phyloP scores from a whole-genome alignment of 2,888 invertebrate genomes.

The Cheilosia soror region DNA sequence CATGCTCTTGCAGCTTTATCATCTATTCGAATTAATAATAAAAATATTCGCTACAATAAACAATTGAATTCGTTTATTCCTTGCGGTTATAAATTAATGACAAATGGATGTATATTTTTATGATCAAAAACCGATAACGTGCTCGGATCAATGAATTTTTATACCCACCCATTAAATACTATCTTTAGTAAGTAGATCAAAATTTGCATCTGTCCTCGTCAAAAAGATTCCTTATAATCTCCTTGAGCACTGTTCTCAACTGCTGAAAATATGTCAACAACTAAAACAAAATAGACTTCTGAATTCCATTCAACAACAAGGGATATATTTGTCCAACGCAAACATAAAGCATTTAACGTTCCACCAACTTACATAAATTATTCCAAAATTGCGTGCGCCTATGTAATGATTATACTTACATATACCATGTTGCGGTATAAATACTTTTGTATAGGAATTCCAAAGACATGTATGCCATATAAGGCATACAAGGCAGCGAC shows the following conservation, averaged over 20 bases:
- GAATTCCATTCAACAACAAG: conserved; percentile 4
- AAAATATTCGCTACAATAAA: too few species aligned
- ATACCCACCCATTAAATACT: neutral
- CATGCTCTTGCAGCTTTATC: too few species aligned
- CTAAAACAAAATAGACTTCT: neutral
- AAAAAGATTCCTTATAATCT: neutral
- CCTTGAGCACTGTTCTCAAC: neutral
- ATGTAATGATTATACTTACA: conserved; percentile 28
- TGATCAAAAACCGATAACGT: too few species aligned
- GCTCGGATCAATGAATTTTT: too few species aligned
- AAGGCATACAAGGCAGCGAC: conserved; percentile 13
- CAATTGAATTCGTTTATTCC: too few species aligned
- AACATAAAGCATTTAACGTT: neutral
- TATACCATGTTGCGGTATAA: neutral
- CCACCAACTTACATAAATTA: conserved; percentile 43
- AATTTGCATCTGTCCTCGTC: conserved; percentile 32
- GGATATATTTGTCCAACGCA: neutral
- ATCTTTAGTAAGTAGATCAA: conserved; percentile 34
- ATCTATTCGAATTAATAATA: too few species aligned
- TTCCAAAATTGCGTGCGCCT: conserved; percentile 67
- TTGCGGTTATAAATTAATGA: too few species aligned
- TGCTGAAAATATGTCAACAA: conserved; percentile 14
- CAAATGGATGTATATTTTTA: too few species aligned
- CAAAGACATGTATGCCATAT: conserved; percentile 26
- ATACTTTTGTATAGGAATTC: conserved; percentile 22